A percentile compares a stretch with the other conserved stretches of the same genome.
These are phyloP conservation scores for Chironomus tentans DNA, from an alignment of 2,888 invertebrate genomes.

Conservation along the genomic window DNA sequence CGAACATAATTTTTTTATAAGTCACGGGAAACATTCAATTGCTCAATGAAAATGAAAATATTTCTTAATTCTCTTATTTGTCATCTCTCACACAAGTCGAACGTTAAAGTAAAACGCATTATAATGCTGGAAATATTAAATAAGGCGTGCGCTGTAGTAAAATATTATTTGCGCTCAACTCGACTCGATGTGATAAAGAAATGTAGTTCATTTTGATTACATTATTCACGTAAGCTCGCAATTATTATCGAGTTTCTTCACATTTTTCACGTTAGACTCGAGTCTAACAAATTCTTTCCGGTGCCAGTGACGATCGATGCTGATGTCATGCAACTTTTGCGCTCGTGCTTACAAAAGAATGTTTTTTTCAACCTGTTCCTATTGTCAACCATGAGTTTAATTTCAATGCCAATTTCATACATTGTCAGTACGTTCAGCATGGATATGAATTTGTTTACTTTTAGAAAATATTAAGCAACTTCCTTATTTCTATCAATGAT, in stretches of 20 bases:
- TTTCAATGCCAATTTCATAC: too few species aligned
- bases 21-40: constrained; percentile 19
- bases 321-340: neutral
- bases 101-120: neutral
- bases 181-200: neutral
- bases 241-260: neutral
- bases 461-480: too few species aligned
- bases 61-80: neutral
- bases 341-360: neutral
- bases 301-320: neutral
- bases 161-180: neutral
- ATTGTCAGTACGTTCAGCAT: too few species aligned
- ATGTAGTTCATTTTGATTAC: constrained; percentile 5
- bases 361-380: too few species aligned
- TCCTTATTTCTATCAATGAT: too few species aligned
- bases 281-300: constrained; percentile 8
- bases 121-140: too few species aligned
- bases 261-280: neutral
- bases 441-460: too few species aligned
- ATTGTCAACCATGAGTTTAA: neutral
- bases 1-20: neutral
- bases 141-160: too few species aligned
- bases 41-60: neutral
- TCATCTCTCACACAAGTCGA: neutral
- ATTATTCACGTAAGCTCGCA: neutral